Conservation (phyloP, 2,113 vertebrate genomes). For the Varanus komodoensis region DNA sequence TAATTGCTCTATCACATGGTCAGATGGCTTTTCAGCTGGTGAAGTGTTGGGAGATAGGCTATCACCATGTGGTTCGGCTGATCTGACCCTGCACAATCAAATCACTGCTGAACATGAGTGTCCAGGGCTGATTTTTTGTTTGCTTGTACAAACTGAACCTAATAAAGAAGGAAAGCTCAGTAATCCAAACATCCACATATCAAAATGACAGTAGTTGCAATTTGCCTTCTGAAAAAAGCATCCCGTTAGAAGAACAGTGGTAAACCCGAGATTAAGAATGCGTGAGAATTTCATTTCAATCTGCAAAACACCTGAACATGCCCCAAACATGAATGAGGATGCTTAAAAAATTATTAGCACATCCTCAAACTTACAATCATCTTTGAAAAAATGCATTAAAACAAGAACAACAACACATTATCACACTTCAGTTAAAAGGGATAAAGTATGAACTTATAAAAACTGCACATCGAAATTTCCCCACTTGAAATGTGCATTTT, state of each 20-base stretch:
- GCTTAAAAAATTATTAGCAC: too few species aligned
- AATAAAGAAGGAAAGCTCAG: background rate
- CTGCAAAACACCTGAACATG: too few species aligned
- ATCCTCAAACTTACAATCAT: too few species aligned
- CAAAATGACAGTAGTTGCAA: constrained; percentile 7
- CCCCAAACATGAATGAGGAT: too few species aligned
- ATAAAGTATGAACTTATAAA: too few species aligned
- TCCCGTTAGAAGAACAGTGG: background rate
- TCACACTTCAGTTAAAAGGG: too few species aligned
- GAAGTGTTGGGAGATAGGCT: background rate
- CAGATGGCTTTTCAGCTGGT: background rate
- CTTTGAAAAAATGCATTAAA: too few species aligned
- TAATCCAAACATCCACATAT: background rate
- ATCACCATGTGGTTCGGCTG: background rate
- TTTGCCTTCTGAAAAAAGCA: background rate
- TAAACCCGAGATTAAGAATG: background rate
- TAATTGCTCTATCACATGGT: background rate
- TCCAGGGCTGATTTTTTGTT: background rate
- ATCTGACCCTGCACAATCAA: background rate
- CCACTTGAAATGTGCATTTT: too few species aligned
- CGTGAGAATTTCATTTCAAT: background rate
- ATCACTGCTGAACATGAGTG: background rate
- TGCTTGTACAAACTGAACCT: background rate
- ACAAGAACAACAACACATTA: too few species aligned
- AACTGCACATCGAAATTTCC: too few species aligned